These are phyloP conservation scores for Danionella cerebrum DNA, from an alignment of 2,113 vertebrate species.

Conservation along the genomic window DNA sequence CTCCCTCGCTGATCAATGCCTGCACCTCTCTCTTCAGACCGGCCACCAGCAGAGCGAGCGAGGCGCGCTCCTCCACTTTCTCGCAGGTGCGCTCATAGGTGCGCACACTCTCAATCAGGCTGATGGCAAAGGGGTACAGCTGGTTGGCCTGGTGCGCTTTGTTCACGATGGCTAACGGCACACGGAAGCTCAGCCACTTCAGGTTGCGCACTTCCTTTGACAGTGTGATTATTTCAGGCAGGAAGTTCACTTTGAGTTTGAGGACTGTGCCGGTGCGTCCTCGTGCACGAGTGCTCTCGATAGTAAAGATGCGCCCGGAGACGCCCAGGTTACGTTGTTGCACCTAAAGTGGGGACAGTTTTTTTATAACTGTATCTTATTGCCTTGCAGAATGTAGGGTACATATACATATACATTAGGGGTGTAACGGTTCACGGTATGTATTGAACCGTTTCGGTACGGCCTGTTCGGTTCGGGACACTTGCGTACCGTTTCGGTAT, in stretches of 20 bases:
- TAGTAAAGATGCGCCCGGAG: slow-evolving; percentile 94
- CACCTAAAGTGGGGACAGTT: no score
- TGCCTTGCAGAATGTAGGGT: no score
- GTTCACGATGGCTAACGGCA: slow-evolving; percentile 94
- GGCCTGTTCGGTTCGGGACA: no score
- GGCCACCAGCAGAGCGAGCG: slow-evolving; percentile 87
- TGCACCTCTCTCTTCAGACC: slow-evolving; percentile 96
- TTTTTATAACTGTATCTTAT: no score
- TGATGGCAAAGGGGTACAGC: slow-evolving; percentile 96
- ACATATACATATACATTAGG: no score
- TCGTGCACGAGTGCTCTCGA: slow-evolving; percentile 86
- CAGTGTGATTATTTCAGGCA: slow-evolving; percentile 95
- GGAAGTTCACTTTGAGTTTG: slow-evolving; percentile 95
- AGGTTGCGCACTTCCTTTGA: slow-evolving; percentile 97
- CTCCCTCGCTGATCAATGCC: slow-evolving; percentile 88
- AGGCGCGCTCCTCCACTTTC: slow-evolving; percentile 90
- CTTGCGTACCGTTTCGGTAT: no score
- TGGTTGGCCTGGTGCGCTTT: slow-evolving; percentile 98
- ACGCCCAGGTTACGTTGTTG: slow-evolving; percentile 97
- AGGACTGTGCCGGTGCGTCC: slow-evolving; percentile 86
- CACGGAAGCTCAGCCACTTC: slow-evolving; percentile 97
- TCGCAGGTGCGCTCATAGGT: slow-evolving; percentile 94
- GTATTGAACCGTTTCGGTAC: no score
- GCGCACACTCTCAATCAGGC: slow-evolving; percentile 93
- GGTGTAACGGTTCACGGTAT: no score